These are phyloP conservation scores for Phaethon lepturus DNA, from an alignment of 2,113 vertebrate genomes.

Conservation along the genomic window DNA sequence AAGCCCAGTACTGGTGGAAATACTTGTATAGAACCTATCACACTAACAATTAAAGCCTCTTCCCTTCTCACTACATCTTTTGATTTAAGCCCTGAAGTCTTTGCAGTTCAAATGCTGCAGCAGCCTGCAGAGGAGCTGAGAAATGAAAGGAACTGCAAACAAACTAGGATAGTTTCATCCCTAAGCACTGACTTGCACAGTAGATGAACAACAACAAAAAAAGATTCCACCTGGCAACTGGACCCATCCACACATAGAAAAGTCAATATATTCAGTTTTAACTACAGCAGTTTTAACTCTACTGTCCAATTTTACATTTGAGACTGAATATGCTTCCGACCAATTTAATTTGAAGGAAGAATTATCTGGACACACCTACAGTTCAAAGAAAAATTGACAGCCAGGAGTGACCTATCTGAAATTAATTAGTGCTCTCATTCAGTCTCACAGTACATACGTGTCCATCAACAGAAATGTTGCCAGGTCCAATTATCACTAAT, in stretches of 20 bases:
- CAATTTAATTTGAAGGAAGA: neutral
- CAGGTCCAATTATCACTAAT: slow-evolving; percentile 16
- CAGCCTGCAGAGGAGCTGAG: neutral
- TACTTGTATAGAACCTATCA: neutral
- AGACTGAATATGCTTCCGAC: neutral
- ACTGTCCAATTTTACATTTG: neutral
- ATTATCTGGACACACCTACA: neutral
- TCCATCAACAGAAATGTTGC: slow-evolving; percentile 1
- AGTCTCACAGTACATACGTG: neutral
- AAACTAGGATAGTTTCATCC: neutral
- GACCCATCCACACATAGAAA: neutral
- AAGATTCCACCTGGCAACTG: neutral
- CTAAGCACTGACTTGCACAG: neutral
- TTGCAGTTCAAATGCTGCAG: neutral
- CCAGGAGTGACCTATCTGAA: neutral
- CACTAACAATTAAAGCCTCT: neutral
- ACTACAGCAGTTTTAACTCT: neutral
- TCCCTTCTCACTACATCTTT: neutral
- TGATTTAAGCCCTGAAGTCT: neutral
- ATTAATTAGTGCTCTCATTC: slow-evolving; percentile 9
- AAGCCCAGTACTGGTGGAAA: neutral
- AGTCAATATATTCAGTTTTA: neutral
- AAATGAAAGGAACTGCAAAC: neutral
- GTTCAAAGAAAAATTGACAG: neutral
- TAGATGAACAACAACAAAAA: neutral